Evolutionary conservation across 1,140 invertebrate species (phyloP), one percentile per base, ranked within the genome.

Genomic region (Argopecten irradians): DNA sequence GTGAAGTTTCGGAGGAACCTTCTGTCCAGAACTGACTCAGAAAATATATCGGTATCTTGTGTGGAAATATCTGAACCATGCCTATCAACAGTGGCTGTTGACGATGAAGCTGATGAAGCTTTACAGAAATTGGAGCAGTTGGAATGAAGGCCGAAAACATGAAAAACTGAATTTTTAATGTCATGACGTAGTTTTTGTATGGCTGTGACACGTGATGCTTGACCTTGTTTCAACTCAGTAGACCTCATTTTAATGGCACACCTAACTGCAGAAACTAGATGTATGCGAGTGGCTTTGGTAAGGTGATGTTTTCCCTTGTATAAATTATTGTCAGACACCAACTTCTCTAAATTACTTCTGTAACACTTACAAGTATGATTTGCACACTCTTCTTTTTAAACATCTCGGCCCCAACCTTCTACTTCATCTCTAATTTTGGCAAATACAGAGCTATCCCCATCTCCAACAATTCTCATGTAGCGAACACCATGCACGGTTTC

Each of bases 191-290:
- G 43, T 41, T 86, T 16, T 36, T 28, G 35, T 19, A 86, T 83
- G 16, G 85, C 34, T 84, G 35, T 82, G 34, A 22, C 16, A 85
- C 41, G 43, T 11, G 41, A 33, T 39, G 32, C 28, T 43, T 39
- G 22, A n/a, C 28, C 41, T 22, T 36, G 35, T 9, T 71, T 35
- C 11, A 22, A 22, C 36, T 87, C 43, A 9, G 84, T 90, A 82
- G 89, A 19, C 85, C 89, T 87, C n/a, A 87, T 34, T 34, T 86
- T 36, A 19, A 90, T 87, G 22, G 89, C 84, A 90, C 89, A 87
- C 83, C 83, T 39, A 16, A 90, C 34, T 35, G 86, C 86, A 82
- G 41, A 85, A 11, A 87, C 86, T 39, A 90, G 33, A 34, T 55
- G 34, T 28, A 89, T 36, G 83, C 87, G 84, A 33, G 32, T 36